A percentile compares a stretch with the other conserved stretches of the same genome.
Conservation (phyloP, 2,888 invertebrate genomes). For the Polyommatus icarus region DNA sequence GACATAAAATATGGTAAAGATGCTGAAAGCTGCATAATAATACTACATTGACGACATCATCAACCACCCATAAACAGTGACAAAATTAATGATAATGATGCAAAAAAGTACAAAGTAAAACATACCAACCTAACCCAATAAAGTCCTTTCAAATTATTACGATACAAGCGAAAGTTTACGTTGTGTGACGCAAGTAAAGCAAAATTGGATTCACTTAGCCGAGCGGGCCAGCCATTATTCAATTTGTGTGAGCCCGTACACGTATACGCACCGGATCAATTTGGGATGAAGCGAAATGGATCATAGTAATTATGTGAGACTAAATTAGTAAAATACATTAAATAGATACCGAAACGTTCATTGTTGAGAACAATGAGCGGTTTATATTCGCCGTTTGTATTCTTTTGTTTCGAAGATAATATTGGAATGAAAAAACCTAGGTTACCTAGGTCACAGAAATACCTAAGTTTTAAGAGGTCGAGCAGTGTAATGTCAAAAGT, state of each 20-base stretch:
- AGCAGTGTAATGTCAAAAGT: neutral
- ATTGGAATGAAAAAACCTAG: slow-evolving; percentile 2
- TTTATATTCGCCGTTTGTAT: neutral
- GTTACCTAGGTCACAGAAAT: neutral
- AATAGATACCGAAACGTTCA: slow-evolving; percentile 3
- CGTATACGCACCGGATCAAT: slow-evolving; percentile 52
- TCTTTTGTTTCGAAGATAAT: neutral
- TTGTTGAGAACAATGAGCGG: slow-evolving; percentile 7
- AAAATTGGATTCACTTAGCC: slow-evolving; percentile 71
- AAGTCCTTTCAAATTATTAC: slow-evolving; percentile 2
- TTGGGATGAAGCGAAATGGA: slow-evolving; percentile 30
- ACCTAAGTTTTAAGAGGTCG: slow-evolving; percentile 1
- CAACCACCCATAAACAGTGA: neutral
- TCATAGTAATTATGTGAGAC: slow-evolving; percentile 27
- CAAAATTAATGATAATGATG: neutral
- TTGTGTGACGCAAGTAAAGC: slow-evolving; percentile 57
- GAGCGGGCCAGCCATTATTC: slow-evolving; percentile 68
- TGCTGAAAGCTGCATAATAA: no score
- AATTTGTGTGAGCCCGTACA: slow-evolving; percentile 60
- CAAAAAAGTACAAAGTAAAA: neutral
- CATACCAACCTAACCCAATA: neutral
- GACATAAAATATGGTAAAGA: no score
- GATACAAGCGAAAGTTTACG: slow-evolving; percentile 37
- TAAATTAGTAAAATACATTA: slow-evolving; percentile 1
- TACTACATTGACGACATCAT: no score